Evolutionary conservation across 2,113 vertebrate species (phyloP), one percentile per base, ranked within the genome.

Genomic region (Myotis yumanensis): DNA sequence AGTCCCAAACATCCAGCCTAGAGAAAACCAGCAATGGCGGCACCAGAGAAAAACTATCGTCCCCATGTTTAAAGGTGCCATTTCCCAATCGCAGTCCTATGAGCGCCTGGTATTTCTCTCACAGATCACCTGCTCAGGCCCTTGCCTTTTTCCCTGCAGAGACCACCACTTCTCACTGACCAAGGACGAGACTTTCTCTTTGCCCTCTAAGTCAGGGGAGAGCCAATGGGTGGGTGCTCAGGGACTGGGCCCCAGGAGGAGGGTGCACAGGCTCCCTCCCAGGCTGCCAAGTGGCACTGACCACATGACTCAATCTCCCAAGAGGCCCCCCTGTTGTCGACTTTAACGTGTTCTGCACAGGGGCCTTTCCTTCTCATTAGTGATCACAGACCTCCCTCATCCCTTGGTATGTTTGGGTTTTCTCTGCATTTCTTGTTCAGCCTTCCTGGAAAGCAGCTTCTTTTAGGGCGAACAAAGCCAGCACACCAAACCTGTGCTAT

Each of bases 1-100:
- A 15, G 48, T 22, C 57, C 73, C 16, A 87, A 64, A 59, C 32
- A 30, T 22, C 11, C 15, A 59, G 32, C 62, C 52, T 23, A 28
- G n/a, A 43, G 46, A 43, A 40, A 7, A 17, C 71, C 37, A n/a
- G 71, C 48, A 35, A 8, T 10, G 23, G 25, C 2, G 10, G 46
- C 51, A 15, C 11, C 22, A 46, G 75, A 52, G 75, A 52, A 76
- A 75, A 32, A 51, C 43, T n/a, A 51, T 11, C 17, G 0, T 5
- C 17, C 0, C n/a, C 30, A 3, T 22, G 75, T 77, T n/a, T 51
- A 28, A 20, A 76, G 5, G 10, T 5, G 4, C 32, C 10, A 1
- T 28, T 46, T 18, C 52, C 64, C 11, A 5, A 25, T 23, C 20
- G 0, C 18, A 17, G 85, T 7, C 79, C 37, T 62, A 12, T 5